Percentiles rank a stretch among this genome's conserved stretches.
Evolutionary conservation across 1,140 invertebrate species (phyloP).

Genomic region (Pectinophora gossypiella): DNA sequence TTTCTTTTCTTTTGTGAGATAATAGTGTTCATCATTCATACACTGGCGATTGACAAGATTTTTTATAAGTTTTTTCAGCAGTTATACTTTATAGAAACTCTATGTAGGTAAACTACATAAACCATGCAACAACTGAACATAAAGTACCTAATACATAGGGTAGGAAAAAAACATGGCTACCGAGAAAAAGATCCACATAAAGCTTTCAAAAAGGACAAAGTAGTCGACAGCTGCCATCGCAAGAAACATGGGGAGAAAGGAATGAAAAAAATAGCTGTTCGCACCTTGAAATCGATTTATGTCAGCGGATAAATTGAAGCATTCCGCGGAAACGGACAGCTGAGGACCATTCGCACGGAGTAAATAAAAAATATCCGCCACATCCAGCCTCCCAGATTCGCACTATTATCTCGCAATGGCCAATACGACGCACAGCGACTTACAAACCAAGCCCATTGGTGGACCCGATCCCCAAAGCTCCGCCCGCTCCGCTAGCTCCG

Average conservation of each 20-base stretch:
- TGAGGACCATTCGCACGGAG: constrained; percentile 40
- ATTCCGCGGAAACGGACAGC: constrained; percentile 40
- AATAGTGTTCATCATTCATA: too few species aligned
- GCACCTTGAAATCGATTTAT: constrained; percentile 61
- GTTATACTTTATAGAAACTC: too few species aligned
- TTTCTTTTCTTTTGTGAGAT: too few species aligned
- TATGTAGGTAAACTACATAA: too few species aligned
- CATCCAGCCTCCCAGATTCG: constrained; percentile 68
- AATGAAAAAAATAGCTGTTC: constrained; percentile 25
- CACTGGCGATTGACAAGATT: too few species aligned
- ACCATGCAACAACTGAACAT: too few species aligned
- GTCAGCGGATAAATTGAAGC: constrained; percentile 58
- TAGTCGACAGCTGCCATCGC: constrained; percentile 7
- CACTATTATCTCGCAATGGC: constrained; percentile 60
- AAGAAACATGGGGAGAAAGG: constrained; percentile 5
- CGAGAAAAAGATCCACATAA: too few species aligned
- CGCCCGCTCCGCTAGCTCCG: constrained; percentile 22
- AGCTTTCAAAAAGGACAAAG: too few species aligned
- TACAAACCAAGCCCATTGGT: constrained; percentile 35
- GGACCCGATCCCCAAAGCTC: constrained; percentile 12
- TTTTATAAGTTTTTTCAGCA: too few species aligned
- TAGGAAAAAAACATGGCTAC: too few species aligned
- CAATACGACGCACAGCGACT: constrained; percentile 49
- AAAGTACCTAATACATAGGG: too few species aligned
- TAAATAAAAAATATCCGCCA: constrained; percentile 48